A percentile compares a stretch with the other conserved stretches of the same genome.
phyloP scores from a whole-genome alignment of 2,888 invertebrate genomes.

The Oeneis ivallda region DNA sequence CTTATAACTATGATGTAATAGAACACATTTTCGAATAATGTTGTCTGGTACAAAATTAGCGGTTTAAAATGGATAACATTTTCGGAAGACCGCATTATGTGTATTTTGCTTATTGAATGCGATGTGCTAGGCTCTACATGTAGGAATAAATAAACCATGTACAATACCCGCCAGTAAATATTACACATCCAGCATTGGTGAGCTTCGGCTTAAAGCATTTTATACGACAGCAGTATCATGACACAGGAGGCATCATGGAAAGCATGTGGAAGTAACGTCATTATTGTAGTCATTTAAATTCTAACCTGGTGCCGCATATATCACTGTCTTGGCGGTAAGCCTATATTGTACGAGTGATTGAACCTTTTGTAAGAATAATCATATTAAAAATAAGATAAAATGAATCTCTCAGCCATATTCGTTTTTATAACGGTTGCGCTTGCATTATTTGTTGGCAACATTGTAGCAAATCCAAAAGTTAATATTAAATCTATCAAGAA shows the following conservation, averaged over 20 bases:
- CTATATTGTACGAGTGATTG: too few species aligned
- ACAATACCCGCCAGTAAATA: slow-evolving; percentile 4
- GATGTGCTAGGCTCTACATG: not conserved
- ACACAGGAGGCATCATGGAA: too few species aligned
- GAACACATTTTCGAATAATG: slow-evolving; percentile 13
- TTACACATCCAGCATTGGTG: slow-evolving; percentile 4
- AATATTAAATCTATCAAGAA: slow-evolving; percentile 44
- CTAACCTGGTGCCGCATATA: too few species aligned
- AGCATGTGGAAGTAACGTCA: too few species aligned
- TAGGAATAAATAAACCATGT: not conserved
- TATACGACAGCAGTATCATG: too few species aligned
- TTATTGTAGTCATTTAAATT: too few species aligned
- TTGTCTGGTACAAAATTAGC: slow-evolving; percentile 4
- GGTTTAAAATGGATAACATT: slow-evolving; percentile 47
- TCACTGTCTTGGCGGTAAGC: too few species aligned
- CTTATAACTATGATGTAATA: slow-evolving; percentile 16
- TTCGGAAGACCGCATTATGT: slow-evolving; percentile 45
- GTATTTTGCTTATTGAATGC: slow-evolving; percentile 25
- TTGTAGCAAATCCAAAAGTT: slow-evolving; percentile 46
- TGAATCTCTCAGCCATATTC: slow-evolving; percentile 49
- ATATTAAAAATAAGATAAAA: slow-evolving; percentile 30
- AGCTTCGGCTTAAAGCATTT: too few species aligned
- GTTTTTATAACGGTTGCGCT: slow-evolving; percentile 45
- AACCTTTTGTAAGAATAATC: too few species aligned
- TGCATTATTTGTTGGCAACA: slow-evolving; percentile 42